Conservation (phyloP, 2,113 vertebrate species). For the Alligator mississippiensis region DNA sequence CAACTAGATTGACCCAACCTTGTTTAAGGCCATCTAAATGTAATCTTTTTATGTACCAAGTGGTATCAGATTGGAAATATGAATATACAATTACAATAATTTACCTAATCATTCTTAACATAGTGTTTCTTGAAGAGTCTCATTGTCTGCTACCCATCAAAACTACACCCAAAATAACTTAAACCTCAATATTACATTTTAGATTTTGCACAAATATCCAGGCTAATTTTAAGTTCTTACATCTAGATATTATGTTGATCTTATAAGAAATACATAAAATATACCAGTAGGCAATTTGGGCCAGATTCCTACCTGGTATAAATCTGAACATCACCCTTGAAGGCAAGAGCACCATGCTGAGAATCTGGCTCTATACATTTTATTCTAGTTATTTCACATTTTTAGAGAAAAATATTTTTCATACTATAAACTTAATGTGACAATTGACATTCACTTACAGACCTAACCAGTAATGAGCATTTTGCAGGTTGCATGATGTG, state of each 20-base stretch:
- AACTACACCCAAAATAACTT: neutral
- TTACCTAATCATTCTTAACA: neutral
- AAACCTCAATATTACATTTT: neutral
- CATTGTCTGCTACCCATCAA: neutral
- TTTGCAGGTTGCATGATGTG: neutral
- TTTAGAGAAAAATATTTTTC: conserved; percentile 37
- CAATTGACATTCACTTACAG: conserved; percentile 12
- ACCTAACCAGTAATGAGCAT: neutral
- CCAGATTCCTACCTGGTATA: neutral
- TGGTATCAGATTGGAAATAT: neutral
- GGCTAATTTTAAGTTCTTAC: neutral
- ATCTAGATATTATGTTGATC: neutral
- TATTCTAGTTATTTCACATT: conserved; percentile 18
- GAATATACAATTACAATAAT: neutral
- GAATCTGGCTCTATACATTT: neutral
- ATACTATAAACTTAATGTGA: neutral
- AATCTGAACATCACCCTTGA: neutral
- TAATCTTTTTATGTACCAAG: too few species aligned
- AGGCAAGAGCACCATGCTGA: neutral
- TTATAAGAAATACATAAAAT: conserved; percentile 10
- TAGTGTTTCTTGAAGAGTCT: neutral
- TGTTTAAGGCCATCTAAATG: too few species aligned
- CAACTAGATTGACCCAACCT: too few species aligned
- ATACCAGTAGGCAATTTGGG: neutral
- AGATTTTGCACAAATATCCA: neutral